A percentile compares a stretch with the other conserved stretches of the same genome.
phyloP scores from a whole-genome alignment of 1,140 invertebrate species.

The Nylanderia fulva region DNA sequence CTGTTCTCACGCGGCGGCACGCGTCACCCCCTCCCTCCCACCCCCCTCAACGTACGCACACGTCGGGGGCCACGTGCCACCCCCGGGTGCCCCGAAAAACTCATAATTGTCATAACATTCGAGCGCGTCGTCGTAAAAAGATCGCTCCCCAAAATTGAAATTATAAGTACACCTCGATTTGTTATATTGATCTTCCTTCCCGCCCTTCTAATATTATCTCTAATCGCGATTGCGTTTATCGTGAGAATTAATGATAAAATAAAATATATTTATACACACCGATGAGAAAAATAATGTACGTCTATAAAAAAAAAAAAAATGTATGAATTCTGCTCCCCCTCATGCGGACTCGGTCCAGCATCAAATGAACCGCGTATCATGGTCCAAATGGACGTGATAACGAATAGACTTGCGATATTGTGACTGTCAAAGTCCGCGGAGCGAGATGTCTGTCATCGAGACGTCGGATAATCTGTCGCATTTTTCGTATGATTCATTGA shows the following conservation, averaged over 20 bases:
- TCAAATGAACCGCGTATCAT: too few species aligned
- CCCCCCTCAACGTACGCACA: conserved; percentile 23
- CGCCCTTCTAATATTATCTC: too few species aligned
- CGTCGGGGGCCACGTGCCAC: conserved; percentile 79
- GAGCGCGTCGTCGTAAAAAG: conserved; percentile 42
- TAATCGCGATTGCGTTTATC: too few species aligned
- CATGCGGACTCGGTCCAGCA: background rate
- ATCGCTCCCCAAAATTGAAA: conserved; percentile 37
- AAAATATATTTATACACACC: background rate
- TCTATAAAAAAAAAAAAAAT: too few species aligned
- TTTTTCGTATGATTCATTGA: background rate
- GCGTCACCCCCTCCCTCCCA: conserved; percentile 70
- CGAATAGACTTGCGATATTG: too few species aligned
- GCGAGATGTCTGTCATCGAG: background rate
- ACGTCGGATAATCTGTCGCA: background rate
- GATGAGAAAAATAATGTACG: too few species aligned
- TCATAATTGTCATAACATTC: conserved; percentile 85
- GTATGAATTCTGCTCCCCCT: background rate
- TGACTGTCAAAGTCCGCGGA: background rate
- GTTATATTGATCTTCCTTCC: background rate
- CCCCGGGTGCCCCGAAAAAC: conserved; percentile 79
- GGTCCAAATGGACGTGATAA: background rate
- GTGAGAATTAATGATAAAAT: too few species aligned
- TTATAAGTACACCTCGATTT: conserved; percentile 22
- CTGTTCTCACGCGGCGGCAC: conserved; percentile 84